Conservation (phyloP, 2,888 invertebrate species). For the Sclerodermus sp. region DNA sequence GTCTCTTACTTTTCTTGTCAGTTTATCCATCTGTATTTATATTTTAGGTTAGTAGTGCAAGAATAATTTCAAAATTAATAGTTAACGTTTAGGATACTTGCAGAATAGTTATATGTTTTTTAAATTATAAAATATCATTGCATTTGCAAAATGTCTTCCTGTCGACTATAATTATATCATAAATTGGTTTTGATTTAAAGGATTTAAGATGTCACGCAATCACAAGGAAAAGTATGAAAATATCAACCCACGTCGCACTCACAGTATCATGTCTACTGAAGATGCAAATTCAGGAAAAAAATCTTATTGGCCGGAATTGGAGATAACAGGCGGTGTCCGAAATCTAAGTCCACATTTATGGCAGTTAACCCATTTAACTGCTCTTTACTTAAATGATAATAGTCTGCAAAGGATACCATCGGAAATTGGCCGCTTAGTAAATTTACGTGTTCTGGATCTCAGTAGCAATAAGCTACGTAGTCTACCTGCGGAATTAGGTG, state of each 20-base stretch:
- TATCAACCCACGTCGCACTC: constrained; percentile 76
- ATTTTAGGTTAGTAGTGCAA: no score
- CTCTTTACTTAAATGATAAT: constrained; percentile 95
- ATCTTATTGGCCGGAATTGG: constrained; percentile 89
- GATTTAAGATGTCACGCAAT: constrained; percentile 61
- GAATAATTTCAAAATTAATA: no score
- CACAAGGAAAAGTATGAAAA: constrained; percentile 89
- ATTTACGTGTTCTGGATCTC: constrained; percentile 86
- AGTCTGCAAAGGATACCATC: constrained; percentile 87
- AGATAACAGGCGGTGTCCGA: constrained; percentile 91
- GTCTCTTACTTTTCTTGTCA: no score
- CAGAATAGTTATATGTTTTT: no score
- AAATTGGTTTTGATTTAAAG: constrained; percentile 28
- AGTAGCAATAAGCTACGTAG: constrained; percentile 93
- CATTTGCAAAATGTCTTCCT: no score
- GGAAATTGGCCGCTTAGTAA: constrained; percentile 83
- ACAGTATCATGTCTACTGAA: constrained; percentile 90
- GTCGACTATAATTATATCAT: no score
- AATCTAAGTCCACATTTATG: constrained; percentile 92
- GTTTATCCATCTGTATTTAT: no score
- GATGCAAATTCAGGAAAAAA: constrained; percentile 91
- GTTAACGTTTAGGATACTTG: no score
- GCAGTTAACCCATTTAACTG: constrained; percentile 89
- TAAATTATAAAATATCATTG: no score
- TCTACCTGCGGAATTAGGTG: constrained; percentile 94